These are phyloP conservation scores for Brachylomia viminalis DNA, from an alignment of 2,888 invertebrate genomes.

Conservation along the genomic window DNA sequence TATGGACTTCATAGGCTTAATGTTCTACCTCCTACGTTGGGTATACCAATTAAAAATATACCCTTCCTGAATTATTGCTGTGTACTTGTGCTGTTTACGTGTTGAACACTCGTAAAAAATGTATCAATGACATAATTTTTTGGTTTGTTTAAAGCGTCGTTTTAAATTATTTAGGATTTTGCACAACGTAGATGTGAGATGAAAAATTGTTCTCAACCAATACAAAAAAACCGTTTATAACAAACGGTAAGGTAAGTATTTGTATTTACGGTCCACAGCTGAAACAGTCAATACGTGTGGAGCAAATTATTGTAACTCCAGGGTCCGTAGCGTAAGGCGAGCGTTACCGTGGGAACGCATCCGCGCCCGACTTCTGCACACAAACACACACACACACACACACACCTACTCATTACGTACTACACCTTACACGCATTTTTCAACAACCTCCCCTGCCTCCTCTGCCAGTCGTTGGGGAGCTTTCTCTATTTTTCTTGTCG, in stretches of 20 bases:
- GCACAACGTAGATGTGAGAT: not conserved
- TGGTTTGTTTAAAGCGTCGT: not conserved
- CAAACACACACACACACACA: constrained; percentile 55
- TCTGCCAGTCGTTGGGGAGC: constrained; percentile 68
- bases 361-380: constrained; percentile 73
- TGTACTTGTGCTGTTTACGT: not conserved
- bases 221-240: constrained; percentile 35
- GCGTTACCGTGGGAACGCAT: constrained; percentile 85
- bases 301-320: constrained; percentile 81
- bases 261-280: constrained; percentile 44
- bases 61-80: not conserved
- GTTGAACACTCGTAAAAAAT: not conserved
- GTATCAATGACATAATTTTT: not conserved
- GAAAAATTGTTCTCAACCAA: not conserved
- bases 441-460: constrained; percentile 72
- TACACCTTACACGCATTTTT: constrained; percentile 71
- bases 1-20: constrained; percentile 20
- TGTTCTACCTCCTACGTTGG: constrained; percentile 12
- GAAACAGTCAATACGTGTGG: constrained; percentile 76
- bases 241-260: constrained; percentile 34
- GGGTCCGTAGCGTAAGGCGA: constrained; percentile 73
- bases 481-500: constrained; percentile 68
- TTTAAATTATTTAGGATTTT: not conserved
- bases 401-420: constrained; percentile 63
- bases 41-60: constrained; percentile 14